Evolutionary conservation across 2,113 vertebrate species (phyloP).

Genomic region (Herpetotheres cachinnans): DNA sequence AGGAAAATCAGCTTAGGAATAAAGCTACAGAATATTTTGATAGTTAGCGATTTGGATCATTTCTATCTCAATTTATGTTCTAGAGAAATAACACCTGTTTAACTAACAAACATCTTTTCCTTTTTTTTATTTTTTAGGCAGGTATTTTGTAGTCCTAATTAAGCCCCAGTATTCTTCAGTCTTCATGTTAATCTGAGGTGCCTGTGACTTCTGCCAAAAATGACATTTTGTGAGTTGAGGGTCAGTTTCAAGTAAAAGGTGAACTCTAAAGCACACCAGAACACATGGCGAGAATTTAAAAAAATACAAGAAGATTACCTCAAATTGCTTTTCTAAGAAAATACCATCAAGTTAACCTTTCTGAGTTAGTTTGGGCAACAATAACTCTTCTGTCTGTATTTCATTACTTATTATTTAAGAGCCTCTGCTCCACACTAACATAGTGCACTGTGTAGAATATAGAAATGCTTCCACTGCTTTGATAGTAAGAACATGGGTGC

Average conservation of each 20-base stretch:
- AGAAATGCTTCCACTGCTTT: neutral
- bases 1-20: neutral
- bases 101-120: neutral
- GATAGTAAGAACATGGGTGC: neutral
- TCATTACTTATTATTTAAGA: neutral
- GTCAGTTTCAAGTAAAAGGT: neutral
- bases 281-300: neutral
- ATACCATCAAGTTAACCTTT: neutral
- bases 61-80: neutral
- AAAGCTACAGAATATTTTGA: neutral
- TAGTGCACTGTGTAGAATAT: neutral
- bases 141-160: neutral
- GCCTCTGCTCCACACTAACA: neutral
- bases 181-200: neutral
- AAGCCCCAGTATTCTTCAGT: neutral
- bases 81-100: neutral
- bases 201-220: constrained; percentile 2
- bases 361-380: neutral
- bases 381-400: neutral
- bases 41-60: neutral
- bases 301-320: neutral
- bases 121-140: neutral
- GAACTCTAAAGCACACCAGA: neutral
- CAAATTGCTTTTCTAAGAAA: constrained; percentile 18
- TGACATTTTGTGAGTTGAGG: neutral